Percentiles rank a stretch among this genome's conserved stretches.
Conservation (phyloP, 2,113 vertebrate genomes). For the Entomyzon cyanotis region DNA sequence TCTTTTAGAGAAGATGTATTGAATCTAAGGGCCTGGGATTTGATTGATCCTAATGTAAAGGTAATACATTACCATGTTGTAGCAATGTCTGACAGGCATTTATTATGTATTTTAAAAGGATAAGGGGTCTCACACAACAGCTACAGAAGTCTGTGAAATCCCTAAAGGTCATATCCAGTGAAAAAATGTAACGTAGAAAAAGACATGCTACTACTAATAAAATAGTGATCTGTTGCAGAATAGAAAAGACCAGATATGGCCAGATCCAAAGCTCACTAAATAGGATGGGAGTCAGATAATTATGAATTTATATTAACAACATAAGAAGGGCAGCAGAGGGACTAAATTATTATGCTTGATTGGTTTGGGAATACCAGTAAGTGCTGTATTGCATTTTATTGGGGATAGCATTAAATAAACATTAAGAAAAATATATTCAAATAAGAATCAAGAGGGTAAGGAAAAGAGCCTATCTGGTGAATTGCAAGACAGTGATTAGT, state of each 20-base stretch:
- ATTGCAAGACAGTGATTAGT: not conserved
- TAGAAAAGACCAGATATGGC: not conserved
- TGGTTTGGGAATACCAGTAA: not conserved
- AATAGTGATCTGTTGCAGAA: not conserved
- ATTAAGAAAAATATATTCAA: not conserved
- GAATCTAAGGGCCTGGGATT: conserved; percentile 36
- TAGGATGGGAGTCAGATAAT: not conserved
- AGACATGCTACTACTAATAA: not conserved
- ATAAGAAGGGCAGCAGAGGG: not conserved
- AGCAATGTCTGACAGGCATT: conserved; percentile 62
- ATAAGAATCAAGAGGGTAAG: not conserved
- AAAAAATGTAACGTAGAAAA: conserved; percentile 15
- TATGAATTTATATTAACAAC: conserved; percentile 14
- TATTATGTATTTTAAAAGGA: conserved; percentile 69
- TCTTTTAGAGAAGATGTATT: conserved; percentile 59
- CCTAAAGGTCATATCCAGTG: conserved; percentile 46
- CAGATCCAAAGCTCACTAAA: not conserved
- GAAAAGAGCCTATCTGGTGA: not conserved
- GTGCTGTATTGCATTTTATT: not conserved
- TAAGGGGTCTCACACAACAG: not conserved
- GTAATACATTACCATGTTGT: conserved; percentile 62
- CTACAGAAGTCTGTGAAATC: conserved; percentile 38
- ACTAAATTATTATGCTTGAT: conserved; percentile 20
- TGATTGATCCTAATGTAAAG: conserved; percentile 67
- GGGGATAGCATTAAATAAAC: not conserved